Evolutionary conservation across 2,888 invertebrate species (phyloP).

Genomic region (Tiphia femorata): DNA sequence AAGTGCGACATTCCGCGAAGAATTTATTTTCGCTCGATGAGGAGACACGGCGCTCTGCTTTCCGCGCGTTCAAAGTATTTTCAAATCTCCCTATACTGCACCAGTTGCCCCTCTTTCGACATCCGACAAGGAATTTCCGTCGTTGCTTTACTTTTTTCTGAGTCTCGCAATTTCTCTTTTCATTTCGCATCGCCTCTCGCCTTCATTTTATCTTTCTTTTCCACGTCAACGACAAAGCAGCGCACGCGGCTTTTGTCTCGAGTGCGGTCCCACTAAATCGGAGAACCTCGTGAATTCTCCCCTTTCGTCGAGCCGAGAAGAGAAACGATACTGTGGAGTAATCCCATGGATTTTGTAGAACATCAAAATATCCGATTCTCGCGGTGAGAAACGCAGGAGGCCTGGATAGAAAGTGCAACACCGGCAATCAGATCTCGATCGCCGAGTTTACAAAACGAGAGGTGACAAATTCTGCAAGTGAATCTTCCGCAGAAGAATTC

Average conservation of each 20-base stretch:
- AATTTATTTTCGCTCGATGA: conserved; percentile 48
- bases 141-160: too few relatives aligned
- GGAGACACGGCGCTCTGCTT: too few relatives aligned
- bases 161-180: not conserved
- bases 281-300: conserved; percentile 7
- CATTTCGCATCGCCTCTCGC: not conserved
- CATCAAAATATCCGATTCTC: conserved; percentile 30
- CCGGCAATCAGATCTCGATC: too few relatives aligned
- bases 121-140: too few relatives aligned
- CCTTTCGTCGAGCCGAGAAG: conserved; percentile 8
- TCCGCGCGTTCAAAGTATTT: conserved; percentile 3
- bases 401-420: too few relatives aligned
- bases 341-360: conserved; percentile 34
- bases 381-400: not conserved
- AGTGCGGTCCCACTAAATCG: conserved; percentile 1
- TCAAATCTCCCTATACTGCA: conserved; percentile 8
- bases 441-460: too few relatives aligned
- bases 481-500: too few relatives aligned
- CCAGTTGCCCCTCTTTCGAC: not conserved
- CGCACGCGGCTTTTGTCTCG: too few relatives aligned
- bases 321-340: conserved; percentile 32
- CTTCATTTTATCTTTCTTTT: not conserved
- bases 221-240: too few relatives aligned
- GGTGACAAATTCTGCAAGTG: too few relatives aligned
- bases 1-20: conserved; percentile 36